Conservation (phyloP, 2,113 vertebrate genomes). For the Blennius ocellaris region DNA sequence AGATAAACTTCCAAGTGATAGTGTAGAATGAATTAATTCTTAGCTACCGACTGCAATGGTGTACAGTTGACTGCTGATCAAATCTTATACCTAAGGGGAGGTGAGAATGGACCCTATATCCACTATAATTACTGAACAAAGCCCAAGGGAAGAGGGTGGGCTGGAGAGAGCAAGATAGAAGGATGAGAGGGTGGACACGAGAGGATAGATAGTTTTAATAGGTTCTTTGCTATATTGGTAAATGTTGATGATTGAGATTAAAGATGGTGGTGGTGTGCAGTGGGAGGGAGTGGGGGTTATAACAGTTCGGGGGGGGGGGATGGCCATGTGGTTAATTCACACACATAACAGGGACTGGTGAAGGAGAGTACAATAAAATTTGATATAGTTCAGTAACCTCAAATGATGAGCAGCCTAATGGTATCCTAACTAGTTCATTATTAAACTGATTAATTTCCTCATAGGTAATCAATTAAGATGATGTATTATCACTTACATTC, state of each 20-base stretch:
- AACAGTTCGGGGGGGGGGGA: constrained; percentile 5
- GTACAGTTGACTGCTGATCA: constrained; percentile 22
- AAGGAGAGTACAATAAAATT: constrained; percentile 9
- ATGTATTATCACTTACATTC: constrained; percentile 34
- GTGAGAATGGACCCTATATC: constrained; percentile 43
- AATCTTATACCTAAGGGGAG: constrained; percentile 29
- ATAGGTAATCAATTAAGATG: constrained; percentile 33
- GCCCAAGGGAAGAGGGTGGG: constrained; percentile 32
- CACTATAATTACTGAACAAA: constrained; percentile 56
- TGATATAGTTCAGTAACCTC: constrained; percentile 43
- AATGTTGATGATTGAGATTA: constrained; percentile 37
- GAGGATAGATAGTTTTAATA: constrained; percentile 36
- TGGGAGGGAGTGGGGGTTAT: neutral
- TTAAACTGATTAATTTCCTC: constrained; percentile 46
- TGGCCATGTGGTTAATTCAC: constrained; percentile 13
- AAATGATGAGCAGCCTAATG: constrained; percentile 50
- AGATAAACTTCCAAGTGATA: neutral
- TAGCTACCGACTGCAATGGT: constrained; percentile 1
- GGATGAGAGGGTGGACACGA: constrained; percentile 19
- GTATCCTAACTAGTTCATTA: constrained; percentile 59
- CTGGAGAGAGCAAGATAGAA: constrained; percentile 13
- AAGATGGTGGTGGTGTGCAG: constrained; percentile 6
- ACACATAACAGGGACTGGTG: constrained; percentile 19
- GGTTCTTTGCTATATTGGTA: constrained; percentile 45
- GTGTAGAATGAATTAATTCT: constrained; percentile 12